Evolutionary conservation across 2,797 vertebrate genomes (phyloP), one percentile per base, ranked within the genome.

Genomic region (Scolopax bukidnonensis): DNA sequence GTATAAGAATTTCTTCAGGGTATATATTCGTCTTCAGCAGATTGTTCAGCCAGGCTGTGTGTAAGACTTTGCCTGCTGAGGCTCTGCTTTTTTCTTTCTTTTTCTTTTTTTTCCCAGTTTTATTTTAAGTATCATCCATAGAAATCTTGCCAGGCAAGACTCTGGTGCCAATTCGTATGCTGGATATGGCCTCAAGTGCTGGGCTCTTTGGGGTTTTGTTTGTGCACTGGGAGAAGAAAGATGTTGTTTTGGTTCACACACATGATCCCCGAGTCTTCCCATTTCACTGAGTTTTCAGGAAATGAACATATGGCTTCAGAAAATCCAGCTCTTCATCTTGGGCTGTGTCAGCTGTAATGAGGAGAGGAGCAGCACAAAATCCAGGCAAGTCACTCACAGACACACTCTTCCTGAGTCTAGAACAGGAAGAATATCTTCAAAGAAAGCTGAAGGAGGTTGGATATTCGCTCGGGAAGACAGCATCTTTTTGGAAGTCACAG

Each of bases 251-350:
- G 17, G 15, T 86, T 93, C 65, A 73, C 67, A 78, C 28, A 38
- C 38, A 41, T 0, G 2, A 23, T 79, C 27, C 47, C 14, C 0
- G 0, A 88, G 63, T 88, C n/a, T 50, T 75, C 23, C 24, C 50
- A 24, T 86, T 84, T 38, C 25, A 28, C 41, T 24, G 30, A 78
- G 54, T 78, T 95, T 88, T 86, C 54, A 87, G 67, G 67, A 90
- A 92, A 84, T n/a, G 11, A 96, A 82, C 85, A 88, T 93, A 94
- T 33, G 80, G 83, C 76, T 93, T 90, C 6, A 7, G 70, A 89
- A 85, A 60, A 90, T 65, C 54, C 77, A 81, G 28, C 45, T 76
- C 48, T 73, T 82, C 38, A 0, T 81, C 80, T 90, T 61, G 56
- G 70, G 23, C 60, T 76, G 7, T 48, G 57, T 81, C 61, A 80